These are phyloP conservation scores for Suricata suricatta DNA, from an alignment of 2,113 vertebrate genomes.

Conservation along the genomic window DNA sequence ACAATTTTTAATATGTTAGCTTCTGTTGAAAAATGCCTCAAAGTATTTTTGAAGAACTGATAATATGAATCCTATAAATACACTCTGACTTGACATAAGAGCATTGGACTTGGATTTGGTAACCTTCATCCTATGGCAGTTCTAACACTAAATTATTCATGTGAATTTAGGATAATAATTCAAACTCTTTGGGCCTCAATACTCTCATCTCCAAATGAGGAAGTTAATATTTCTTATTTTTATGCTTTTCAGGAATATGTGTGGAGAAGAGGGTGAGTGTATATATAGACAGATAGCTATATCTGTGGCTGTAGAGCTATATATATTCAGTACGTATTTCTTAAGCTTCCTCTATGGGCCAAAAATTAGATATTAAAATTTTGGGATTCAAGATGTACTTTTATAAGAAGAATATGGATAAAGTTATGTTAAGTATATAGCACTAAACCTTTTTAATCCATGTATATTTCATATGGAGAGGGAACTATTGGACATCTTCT, in stretches of 20 bases:
- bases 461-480: not conserved
- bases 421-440: not conserved
- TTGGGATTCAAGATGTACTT: not conserved
- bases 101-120: not conserved
- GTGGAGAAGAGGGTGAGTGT: not conserved
- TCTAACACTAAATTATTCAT: not conserved
- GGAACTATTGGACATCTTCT: not conserved
- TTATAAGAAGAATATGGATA: not conserved
- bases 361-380: not conserved
- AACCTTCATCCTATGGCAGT: not conserved
- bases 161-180: not conserved
- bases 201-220: not conserved
- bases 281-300: not conserved
- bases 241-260: not conserved
- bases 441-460: not conserved
- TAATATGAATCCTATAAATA: not conserved
- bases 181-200: not conserved
- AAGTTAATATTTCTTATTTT: not conserved
- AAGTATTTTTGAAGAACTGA: not conserved
- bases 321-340: slow-evolving; percentile 5
- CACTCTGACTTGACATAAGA: not conserved
- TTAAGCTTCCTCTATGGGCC: not conserved
- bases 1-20: not conserved
- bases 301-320: not conserved
- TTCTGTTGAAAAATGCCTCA: not conserved